These are phyloP conservation scores for Chondrosia reniformis DNA, from an alignment of 37 sponge, comb jelly and placozoan genomes.

Conservation along the genomic window DNA sequence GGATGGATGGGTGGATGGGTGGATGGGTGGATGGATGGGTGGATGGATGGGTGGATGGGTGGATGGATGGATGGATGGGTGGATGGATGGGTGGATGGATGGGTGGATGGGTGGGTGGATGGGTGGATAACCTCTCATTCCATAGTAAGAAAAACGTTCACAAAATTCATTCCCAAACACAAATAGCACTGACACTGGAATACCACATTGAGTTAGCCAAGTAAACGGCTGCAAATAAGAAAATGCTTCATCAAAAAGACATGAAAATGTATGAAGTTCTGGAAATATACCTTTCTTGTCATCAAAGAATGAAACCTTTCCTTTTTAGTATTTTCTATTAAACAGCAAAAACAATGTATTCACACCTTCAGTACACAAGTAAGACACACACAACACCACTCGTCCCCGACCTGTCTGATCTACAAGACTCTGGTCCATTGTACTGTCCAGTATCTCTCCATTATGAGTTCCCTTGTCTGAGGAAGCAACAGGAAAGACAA, in stretches of 20 bases:
- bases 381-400: no score
- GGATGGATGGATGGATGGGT: neutral
- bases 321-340: no score
- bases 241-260: neutral
- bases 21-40: neutral
- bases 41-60: neutral
- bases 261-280: neutral
- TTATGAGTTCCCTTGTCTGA: no score
- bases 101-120: neutral
- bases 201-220: no score
- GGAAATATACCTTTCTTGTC: no score
- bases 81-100: neutral
- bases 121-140: constrained; percentile 79
- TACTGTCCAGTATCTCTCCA: no score
- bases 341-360: no score
- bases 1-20: neutral
- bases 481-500: no score
- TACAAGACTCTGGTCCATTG: no score
- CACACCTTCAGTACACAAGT: no score
- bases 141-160: constrained; percentile 98
- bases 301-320: no score
- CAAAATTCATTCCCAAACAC: constrained; percentile 99
- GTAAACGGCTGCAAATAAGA: constrained; percentile 18
- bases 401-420: no score
- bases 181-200: constrained; percentile 83